phyloP scores from a whole-genome alignment of 2,888 invertebrate species.

The Copidosoma aretas region DNA sequence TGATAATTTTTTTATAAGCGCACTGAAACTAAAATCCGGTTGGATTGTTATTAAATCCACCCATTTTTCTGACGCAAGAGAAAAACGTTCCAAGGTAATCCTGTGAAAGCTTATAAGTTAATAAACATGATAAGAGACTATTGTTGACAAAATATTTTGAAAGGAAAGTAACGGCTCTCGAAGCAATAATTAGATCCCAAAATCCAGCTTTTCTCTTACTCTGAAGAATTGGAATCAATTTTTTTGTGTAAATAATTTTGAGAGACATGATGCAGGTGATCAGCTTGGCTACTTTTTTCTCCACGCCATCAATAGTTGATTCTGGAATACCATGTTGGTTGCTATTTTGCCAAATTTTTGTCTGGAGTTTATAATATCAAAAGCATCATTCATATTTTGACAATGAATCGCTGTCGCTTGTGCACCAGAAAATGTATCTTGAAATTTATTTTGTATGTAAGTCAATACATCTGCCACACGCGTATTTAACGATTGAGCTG shows the following conservation, averaged over 20 bases:
- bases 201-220: conserved; percentile 27
- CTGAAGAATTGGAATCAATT: conserved; percentile 18
- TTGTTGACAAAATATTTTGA: too few relatives aligned
- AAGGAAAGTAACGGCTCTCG: too few relatives aligned
- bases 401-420: conserved; percentile 38
- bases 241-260: conserved; percentile 22
- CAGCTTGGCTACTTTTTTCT: too few relatives aligned
- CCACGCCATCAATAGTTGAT: too few relatives aligned
- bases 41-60: conserved; percentile 43
- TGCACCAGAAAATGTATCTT: too few relatives aligned
- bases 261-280: conserved; percentile 10
- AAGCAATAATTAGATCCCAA: conserved; percentile 27
- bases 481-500: too few relatives aligned
- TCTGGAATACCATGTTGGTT: conserved; percentile 15
- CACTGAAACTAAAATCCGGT: conserved; percentile 36
- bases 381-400: conserved; percentile 43
- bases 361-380: conserved; percentile 46
- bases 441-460: too few relatives aligned
- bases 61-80: conserved; percentile 34
- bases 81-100: conserved; percentile 42
- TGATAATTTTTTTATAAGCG: conserved; percentile 30
- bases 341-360: conserved; percentile 18
- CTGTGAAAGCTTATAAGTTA: conserved; percentile 39
- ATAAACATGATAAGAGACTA: too few relatives aligned
- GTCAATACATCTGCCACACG: too few relatives aligned